Evolutionary conservation across 2,797 vertebrate species (phyloP).

Genomic region (Notoglanidium macrostoma): DNA sequence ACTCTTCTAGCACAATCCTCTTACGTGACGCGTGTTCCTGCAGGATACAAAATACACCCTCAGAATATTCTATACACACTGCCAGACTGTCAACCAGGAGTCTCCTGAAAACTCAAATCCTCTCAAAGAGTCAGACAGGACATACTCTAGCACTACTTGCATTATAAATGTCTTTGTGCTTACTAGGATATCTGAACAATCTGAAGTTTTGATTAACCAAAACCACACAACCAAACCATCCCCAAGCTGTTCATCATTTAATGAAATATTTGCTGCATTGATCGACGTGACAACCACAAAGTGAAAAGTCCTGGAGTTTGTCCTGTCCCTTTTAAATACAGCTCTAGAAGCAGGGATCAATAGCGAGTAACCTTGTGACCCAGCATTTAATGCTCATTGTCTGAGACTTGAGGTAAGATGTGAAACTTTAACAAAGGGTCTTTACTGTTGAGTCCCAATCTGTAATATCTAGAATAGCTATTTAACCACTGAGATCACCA

Average conservation of each 20-base stretch:
- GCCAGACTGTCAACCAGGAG: slow-evolving; percentile 23
- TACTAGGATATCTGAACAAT: background rate
- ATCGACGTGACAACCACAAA: background rate
- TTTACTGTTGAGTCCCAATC: background rate
- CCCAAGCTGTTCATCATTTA: background rate
- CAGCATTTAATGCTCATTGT: background rate
- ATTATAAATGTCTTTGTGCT: background rate
- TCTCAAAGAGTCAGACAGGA: slow-evolving; percentile 28
- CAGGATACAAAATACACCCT: slow-evolving; percentile 9
- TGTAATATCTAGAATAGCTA: background rate
- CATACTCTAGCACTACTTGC: background rate
- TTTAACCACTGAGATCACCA: background rate
- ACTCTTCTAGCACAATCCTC: slow-evolving; percentile 45
- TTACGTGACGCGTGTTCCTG: slow-evolving; percentile 42
- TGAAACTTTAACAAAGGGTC: background rate
- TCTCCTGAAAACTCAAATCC: slow-evolving; percentile 36
- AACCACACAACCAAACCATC: background rate
- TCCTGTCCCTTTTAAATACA: background rate
- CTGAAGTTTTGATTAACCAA: background rate
- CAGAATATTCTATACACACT: background rate
- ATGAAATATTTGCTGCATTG: background rate
- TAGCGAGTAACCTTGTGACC: background rate
- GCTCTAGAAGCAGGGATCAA: background rate
- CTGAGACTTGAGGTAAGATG: background rate
- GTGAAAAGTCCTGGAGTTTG: background rate